A percentile compares a stretch with the other conserved stretches of the same genome.
phyloP scores from a whole-genome alignment of 2,113 vertebrate species.

The Probosciger aterrimus region DNA sequence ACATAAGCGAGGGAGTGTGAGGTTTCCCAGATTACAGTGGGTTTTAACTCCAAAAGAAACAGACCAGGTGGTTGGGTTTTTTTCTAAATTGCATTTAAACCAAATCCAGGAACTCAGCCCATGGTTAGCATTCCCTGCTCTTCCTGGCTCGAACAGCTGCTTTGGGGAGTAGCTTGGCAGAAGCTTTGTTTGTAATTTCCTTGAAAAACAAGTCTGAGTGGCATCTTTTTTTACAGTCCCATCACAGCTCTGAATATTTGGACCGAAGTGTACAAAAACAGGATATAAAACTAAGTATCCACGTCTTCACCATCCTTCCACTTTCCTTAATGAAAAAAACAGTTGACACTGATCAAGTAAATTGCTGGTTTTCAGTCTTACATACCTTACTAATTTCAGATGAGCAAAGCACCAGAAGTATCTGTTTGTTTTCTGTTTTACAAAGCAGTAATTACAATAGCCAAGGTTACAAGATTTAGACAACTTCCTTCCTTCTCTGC shows the following conservation, averaged over 20 bases:
- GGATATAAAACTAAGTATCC: not conserved
- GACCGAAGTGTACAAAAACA: not conserved
- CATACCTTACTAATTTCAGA: not conserved
- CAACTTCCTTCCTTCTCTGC: conserved; percentile 1
- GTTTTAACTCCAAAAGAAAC: not conserved
- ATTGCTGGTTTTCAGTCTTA: not conserved
- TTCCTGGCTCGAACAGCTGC: not conserved
- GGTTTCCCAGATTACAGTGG: not conserved
- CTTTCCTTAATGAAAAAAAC: not conserved
- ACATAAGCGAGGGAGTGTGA: not conserved
- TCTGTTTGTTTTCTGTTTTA: not conserved
- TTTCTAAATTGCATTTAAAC: not conserved
- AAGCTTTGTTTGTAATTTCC: not conserved
- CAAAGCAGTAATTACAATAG: not conserved
- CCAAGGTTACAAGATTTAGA: not conserved
- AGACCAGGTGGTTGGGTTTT: not conserved
- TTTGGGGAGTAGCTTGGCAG: not conserved
- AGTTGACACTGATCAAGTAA: not conserved
- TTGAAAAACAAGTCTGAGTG: not conserved
- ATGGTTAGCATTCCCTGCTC: not conserved
- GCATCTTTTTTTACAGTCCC: not conserved
- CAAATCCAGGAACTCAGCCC: not conserved
- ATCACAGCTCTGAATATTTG: not conserved
- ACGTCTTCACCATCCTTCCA: not conserved
- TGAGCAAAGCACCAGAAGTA: not conserved